phyloP scores from a whole-genome alignment of 2,888 invertebrate species.

The Cacoxenus indagator region DNA sequence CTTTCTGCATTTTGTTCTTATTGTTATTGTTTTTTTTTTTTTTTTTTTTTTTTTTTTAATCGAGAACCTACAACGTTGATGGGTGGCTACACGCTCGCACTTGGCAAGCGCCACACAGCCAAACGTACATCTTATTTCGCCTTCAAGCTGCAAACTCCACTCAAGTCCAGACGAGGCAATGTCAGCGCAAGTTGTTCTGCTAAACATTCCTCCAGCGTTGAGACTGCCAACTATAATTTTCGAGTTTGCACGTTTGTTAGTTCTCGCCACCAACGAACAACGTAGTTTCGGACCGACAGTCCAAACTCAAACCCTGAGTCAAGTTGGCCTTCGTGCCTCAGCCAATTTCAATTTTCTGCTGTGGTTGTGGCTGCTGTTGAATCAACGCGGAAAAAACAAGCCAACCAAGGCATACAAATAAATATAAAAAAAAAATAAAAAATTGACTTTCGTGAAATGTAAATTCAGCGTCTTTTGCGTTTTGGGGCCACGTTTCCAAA shows the following conservation, averaged over 20 bases:
- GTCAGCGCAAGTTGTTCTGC: not conserved
- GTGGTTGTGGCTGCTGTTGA: too few species aligned
- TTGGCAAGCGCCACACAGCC: slow-evolving; percentile 7
- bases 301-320: not conserved
- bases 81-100: slow-evolving; percentile 21
- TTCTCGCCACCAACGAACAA: slow-evolving; percentile 56
- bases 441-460: slow-evolving; percentile 55
- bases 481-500: slow-evolving; percentile 10
- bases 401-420: too few species aligned
- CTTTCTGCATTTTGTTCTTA: not conserved
- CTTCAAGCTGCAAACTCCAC: not conserved
- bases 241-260: slow-evolving; percentile 60
- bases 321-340: slow-evolving; percentile 3
- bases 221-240: slow-evolving; percentile 56
- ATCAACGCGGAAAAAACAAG: too few species aligned
- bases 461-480: slow-evolving; percentile 48
- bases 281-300: slow-evolving; percentile 46
- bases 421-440: not conserved
- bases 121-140: not conserved
- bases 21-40: not conserved
- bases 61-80: not conserved
- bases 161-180: not conserved
- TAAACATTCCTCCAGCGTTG: not conserved
- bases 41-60: not conserved
- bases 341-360: slow-evolving; percentile 35